Percentiles rank a stretch among this genome's conserved stretches.
phyloP scores from a whole-genome alignment of 2,797 vertebrate species.

The Enteromius treurensis region DNA sequence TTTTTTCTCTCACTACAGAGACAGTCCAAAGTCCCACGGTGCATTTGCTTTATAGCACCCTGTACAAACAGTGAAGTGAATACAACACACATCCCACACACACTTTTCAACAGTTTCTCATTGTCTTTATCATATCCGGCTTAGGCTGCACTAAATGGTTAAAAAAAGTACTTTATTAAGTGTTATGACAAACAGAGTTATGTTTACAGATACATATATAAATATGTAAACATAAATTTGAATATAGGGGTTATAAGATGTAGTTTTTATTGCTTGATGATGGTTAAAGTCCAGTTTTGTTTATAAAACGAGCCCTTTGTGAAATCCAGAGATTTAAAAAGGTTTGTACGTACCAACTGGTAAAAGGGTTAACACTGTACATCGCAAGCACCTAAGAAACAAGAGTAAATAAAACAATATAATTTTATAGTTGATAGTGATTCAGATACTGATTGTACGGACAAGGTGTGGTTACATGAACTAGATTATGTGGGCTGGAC shows the following conservation, averaged over 20 bases:
- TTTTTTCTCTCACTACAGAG: constrained; percentile 13
- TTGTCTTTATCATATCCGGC: background rate
- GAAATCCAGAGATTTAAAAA: background rate
- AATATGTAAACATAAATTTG: background rate
- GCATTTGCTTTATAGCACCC: constrained; percentile 23
- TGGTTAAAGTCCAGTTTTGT: background rate
- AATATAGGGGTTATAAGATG: background rate
- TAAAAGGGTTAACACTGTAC: background rate
- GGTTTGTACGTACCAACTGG: background rate
- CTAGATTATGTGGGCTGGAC: constrained; percentile 6
- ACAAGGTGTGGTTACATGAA: constrained; percentile 29
- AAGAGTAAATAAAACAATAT: background rate
- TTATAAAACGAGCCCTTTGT: background rate
- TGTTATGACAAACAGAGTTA: constrained; percentile 13
- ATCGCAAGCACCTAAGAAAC: background rate
- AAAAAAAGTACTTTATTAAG: background rate
- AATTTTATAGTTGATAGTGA: background rate
- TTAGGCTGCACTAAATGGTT: background rate
- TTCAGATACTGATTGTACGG: background rate
- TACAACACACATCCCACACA: constrained; percentile 7
- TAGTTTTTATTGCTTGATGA: background rate
- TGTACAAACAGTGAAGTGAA: background rate
- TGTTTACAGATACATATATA: background rate
- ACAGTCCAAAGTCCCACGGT: constrained; percentile 32
- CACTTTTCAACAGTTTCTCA: background rate